Conservation (phyloP, 2,888 invertebrate species). For the Alitta virens region DNA sequence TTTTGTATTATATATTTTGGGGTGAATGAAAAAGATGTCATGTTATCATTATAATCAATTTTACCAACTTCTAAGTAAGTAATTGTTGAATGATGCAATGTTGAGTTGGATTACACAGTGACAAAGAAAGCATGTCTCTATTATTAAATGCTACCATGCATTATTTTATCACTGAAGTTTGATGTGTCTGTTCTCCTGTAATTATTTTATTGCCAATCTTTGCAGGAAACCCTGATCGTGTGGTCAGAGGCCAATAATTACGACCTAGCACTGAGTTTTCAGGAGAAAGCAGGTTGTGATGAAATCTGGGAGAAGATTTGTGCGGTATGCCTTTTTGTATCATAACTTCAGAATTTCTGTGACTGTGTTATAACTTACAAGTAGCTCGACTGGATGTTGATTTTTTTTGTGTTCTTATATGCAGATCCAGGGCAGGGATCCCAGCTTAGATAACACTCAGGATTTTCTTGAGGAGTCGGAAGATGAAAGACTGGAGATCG, state of each 20-base stretch:
- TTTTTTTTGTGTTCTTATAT: constrained; percentile 1
- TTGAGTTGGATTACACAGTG: too few species aligned
- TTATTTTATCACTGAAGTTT: too few species aligned
- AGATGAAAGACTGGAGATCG: constrained; percentile 90
- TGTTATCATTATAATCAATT: too few species aligned
- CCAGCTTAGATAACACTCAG: constrained; percentile 95
- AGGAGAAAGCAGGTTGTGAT: constrained; percentile 99
- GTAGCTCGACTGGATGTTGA: too few species aligned
- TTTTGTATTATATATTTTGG: too few species aligned
- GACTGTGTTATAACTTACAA: too few species aligned
- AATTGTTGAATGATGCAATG: too few species aligned
- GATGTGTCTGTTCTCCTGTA: too few species aligned
- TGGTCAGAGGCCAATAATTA: constrained; percentile 99
- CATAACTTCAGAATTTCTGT: too few species aligned
- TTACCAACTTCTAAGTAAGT: too few species aligned
- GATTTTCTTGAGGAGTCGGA: constrained; percentile 54
- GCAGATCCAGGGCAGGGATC: constrained; percentile 97
- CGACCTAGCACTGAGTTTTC: constrained; percentile 98
- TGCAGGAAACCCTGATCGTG: constrained; percentile 92
- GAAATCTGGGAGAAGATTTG: constrained; percentile 99
- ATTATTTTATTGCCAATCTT: constrained; percentile 19
- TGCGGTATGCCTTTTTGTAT: constrained; percentile 72
- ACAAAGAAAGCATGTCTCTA: too few species aligned
- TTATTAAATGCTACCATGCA: too few species aligned
- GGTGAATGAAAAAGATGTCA: background rate